phyloP scores from a whole-genome alignment of 2,113 vertebrate genomes.

The Mugil cephalus region DNA sequence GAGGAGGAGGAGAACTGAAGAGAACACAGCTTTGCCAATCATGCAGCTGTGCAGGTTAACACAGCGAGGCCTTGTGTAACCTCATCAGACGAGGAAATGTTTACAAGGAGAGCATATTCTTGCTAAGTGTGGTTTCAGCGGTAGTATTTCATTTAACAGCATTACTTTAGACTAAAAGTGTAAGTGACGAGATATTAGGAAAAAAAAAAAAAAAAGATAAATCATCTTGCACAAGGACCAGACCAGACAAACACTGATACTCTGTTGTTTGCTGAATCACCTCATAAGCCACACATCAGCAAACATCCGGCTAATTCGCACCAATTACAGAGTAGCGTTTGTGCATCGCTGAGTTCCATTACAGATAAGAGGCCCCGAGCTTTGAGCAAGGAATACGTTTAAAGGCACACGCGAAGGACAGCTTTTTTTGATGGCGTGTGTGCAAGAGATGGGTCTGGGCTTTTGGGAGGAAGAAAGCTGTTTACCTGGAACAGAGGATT shows the following conservation, averaged over 20 bases:
- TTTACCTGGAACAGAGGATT: slow-evolving; percentile 87
- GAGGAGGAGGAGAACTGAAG: slow-evolving; percentile 41
- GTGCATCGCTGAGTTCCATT: slow-evolving; percentile 58
- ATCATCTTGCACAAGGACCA: not conserved
- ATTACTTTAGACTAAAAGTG: not conserved
- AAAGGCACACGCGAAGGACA: slow-evolving; percentile 59
- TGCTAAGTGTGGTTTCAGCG: slow-evolving; percentile 12
- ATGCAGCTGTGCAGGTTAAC: slow-evolving; percentile 56
- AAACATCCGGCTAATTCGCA: slow-evolving; percentile 60
- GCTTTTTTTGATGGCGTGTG: slow-evolving; percentile 59
- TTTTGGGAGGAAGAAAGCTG: slow-evolving; percentile 78
- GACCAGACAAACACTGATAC: slow-evolving; percentile 35
- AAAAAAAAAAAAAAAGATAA: not conserved
- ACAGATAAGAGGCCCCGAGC: slow-evolving; percentile 49
- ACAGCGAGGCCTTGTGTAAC: slow-evolving; percentile 20
- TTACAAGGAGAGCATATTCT: slow-evolving; percentile 7
- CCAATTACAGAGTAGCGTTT: slow-evolving; percentile 61
- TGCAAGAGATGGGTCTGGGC: slow-evolving; percentile 56
- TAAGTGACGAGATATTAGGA: not conserved
- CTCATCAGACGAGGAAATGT: slow-evolving; percentile 26
- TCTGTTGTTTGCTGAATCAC: slow-evolving; percentile 50
- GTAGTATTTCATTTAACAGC: not conserved
- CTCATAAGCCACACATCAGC: slow-evolving; percentile 62
- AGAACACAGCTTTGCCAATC: slow-evolving; percentile 41
- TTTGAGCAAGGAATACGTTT: slow-evolving; percentile 50